Base-by-base conservation (phyloP, 2,888 invertebrate genomes). In the Gerosis bhagava region DNA sequence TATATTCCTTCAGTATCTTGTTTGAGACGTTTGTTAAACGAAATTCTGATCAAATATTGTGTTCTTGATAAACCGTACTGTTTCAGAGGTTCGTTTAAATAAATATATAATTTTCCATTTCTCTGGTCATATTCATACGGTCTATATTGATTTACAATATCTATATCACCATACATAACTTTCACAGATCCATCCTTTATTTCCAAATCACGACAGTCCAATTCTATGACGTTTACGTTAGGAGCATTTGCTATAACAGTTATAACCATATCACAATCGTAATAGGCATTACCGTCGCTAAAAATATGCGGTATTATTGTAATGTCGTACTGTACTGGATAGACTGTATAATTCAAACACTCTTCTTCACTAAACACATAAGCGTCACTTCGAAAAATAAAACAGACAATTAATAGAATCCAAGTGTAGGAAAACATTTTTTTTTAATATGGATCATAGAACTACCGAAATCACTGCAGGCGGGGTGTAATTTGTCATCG, bases 271-370 rank as follows among this genome's bases (percentile, higher is more conserved):
- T 81, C 76, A 67, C 86, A 80, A 26, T 83, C 73, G 40, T 78
- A 87, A 59, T 73, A 81, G 19, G 76, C 73, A 22, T 53, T 59
- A 1, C 59, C 60, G 5, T 66, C 67, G 12, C 56, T 63, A 24
- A 65, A 68, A 34, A 83, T 58, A 31, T 77, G 73, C 0, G 87
- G 87, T 10, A 60, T 74, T 39, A 88, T 64, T 1, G 68, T 74
- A 1, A 88, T 44, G 40, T 87, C 87, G 31, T 88, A 88, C 52
- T 87, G 82, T 50, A 84, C 71, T 48, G 88, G 88, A 53, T 88
- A 88, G 34, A 88, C 77, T 39, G 86, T 86, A 31, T 83, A 88
- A 54, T 87, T 84, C 10, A 87, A 62, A 57, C 88, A 88, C 57
- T 87, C 86, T 61, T 87, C 87, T 34, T 80, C 77, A 21, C 45